Evolutionary conservation across 2,888 invertebrate genomes (phyloP), one percentile per base, ranked within the genome.

Genomic region (Acrobeloides nanus): DNA sequence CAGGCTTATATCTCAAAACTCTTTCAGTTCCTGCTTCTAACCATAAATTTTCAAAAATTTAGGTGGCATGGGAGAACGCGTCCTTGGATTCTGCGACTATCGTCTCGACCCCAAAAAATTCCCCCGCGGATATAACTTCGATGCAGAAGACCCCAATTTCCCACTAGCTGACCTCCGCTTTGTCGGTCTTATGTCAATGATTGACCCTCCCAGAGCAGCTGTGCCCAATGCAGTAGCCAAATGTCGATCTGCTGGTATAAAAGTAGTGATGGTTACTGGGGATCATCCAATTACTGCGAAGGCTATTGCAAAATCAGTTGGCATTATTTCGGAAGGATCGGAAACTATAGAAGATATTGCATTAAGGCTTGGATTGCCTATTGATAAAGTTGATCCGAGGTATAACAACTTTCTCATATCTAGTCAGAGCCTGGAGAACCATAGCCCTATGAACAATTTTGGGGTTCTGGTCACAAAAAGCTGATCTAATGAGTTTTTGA

Each of bases 61-160:
- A n/a, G 88, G 87, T 46, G 84, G 84, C 59, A 82, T 85, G 75
- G 59, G 59, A 10, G 59, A 57, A 35, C 50, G 49, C 10, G 57
- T 57, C 21, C 51, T 66, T 26, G 80, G 85, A n/a, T 89, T 97
- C 82, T 95, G 93, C 78, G 95, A 95, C 77, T 83, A 83, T 56
- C 47, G 84, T 75, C 81, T 97, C 69, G 89, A 92, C 47, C 82
- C 84, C 38, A 89, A 89, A 76, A 86, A 89, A 77, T 95, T 84
- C 78, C 90, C 90, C 26, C 81, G 84, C 60, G 89, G 89, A 57
- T 95, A 82, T 79, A 84, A 86, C 76, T 97, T 89, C 81, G 87
- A 92, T 78, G 81, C 71, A 24, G 76, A 76, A 47, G 72, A 75
- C 21, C 45, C 39, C 24, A 74, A 74, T 43, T 74, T 74, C 48